phyloP scores from a whole-genome alignment of 2,797 vertebrate genomes.

The Neostethus bicornis region DNA sequence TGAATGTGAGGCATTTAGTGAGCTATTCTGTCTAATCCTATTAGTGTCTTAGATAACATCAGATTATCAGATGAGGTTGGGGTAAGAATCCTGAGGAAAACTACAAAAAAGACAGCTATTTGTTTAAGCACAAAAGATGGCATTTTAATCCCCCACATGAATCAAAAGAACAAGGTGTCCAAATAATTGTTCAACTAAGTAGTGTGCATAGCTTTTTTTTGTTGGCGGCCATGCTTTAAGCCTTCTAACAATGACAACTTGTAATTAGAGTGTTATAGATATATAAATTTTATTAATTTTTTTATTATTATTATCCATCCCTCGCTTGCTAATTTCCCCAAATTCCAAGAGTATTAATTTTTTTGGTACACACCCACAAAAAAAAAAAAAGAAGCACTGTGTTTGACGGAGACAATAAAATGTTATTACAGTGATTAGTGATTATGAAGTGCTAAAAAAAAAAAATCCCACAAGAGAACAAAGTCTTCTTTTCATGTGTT shows the following conservation, averaged over 20 bases:
- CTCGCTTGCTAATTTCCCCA: not conserved
- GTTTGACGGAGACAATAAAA: not conserved
- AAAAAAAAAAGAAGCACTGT: not conserved
- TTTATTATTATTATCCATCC: not conserved
- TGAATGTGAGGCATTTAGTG: constrained; percentile 63
- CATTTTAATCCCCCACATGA: not conserved
- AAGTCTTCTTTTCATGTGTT: not conserved
- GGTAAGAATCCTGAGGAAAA: constrained; percentile 34
- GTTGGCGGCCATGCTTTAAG: too few relatives aligned
- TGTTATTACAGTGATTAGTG: constrained; percentile 7
- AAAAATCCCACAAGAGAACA: constrained; percentile 6
- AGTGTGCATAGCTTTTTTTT: not conserved
- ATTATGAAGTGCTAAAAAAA: not conserved
- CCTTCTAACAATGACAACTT: too few relatives aligned
- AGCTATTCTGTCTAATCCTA: constrained; percentile 71
- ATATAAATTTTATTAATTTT: too few relatives aligned
- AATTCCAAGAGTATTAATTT: not conserved
- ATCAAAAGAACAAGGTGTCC: too few relatives aligned
- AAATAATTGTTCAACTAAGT: too few relatives aligned
- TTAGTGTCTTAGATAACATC: constrained; percentile 51
- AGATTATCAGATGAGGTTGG: constrained; percentile 52
- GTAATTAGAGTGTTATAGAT: too few relatives aligned
- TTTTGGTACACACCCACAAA: not conserved
- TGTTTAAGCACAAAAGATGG: constrained; percentile 9
- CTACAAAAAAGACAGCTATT: constrained; percentile 16